phyloP scores from a whole-genome alignment of 1,140 invertebrate species.

The Lamellibrachia luymesi region DNA sequence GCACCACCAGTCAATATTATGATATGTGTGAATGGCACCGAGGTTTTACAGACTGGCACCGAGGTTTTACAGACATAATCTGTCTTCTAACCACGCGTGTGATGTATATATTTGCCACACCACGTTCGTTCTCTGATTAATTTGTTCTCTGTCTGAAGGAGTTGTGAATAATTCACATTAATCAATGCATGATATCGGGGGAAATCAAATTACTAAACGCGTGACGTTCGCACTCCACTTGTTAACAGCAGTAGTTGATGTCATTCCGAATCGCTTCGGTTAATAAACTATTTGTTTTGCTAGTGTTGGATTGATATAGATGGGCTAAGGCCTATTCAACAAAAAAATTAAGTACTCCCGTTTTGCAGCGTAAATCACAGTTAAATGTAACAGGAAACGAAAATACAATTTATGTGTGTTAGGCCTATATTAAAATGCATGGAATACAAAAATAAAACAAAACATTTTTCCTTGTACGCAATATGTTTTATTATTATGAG shows the following conservation, averaged over 20 bases:
- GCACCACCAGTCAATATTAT: background rate
- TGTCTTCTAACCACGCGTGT: background rate
- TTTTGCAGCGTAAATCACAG: background rate
- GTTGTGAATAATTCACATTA: slow-evolving; percentile 5
- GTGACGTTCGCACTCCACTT: background rate
- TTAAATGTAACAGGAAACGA: too few species aligned
- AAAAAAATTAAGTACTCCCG: background rate
- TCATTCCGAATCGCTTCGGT: background rate
- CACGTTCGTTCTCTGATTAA: background rate
- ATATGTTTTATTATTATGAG: too few species aligned
- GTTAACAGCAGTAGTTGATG: background rate
- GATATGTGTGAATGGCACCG: background rate
- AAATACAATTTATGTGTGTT: too few species aligned
- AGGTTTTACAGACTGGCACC: background rate
- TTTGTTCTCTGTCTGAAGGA: background rate
- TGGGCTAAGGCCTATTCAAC: background rate
- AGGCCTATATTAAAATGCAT: too few species aligned
- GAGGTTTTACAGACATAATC: background rate
- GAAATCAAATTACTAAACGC: background rate
- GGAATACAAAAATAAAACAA: too few species aligned
- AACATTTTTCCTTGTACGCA: too few species aligned
- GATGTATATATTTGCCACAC: background rate
- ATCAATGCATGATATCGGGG: background rate
- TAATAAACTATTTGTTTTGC: background rate
- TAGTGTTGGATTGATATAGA: background rate